Conservation (phyloP, 1,140 invertebrate genomes). For the Caerostris extrusa region DNA sequence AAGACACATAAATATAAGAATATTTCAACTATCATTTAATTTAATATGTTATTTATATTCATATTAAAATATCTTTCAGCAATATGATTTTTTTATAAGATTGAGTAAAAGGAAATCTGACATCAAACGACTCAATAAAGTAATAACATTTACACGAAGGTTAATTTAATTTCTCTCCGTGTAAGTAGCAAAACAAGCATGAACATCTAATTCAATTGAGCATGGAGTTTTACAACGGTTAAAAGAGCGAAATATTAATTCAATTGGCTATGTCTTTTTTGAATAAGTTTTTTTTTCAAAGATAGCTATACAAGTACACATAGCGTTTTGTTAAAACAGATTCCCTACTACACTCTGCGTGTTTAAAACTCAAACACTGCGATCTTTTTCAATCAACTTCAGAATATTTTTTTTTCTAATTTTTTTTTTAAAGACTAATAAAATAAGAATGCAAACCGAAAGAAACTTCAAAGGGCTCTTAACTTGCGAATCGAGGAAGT, state of each 20-base stretch:
- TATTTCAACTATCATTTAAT: too few species aligned
- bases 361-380: conserved; percentile 32
- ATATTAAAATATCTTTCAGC: too few species aligned
- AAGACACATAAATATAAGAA: too few species aligned
- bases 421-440: neutral
- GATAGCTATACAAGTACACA: neutral
- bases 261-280: neutral
- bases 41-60: too few species aligned
- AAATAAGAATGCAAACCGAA: conserved; percentile 24
- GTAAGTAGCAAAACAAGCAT: neutral
- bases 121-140: neutral
- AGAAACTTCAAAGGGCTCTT: conserved; percentile 44
- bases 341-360: neutral
- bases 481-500: conserved; percentile 40
- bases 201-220: neutral
- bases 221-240: neutral
- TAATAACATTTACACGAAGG: neutral
- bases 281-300: neutral
- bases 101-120: too few species aligned
- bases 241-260: conserved; percentile 11
- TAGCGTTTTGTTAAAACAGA: neutral
- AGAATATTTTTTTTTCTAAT: neutral
- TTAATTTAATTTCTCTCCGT: neutral
- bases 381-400: conserved; percentile 59
- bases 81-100: too few species aligned